Conservation (phyloP, 2,113 vertebrate genomes). For the Petromus typicus region DNA sequence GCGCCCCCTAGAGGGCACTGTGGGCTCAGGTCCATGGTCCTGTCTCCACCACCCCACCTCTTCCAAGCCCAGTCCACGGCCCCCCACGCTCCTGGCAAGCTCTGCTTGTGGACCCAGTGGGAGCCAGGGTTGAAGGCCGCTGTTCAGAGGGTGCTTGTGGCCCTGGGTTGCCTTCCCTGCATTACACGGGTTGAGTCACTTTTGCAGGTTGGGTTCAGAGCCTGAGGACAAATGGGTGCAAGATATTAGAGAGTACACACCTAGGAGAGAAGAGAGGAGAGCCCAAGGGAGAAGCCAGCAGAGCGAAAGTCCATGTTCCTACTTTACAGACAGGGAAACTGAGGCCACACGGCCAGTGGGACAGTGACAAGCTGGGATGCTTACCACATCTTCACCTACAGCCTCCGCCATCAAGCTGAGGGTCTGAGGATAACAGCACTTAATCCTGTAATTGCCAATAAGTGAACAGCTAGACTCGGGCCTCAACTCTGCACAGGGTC, state of each 20-base stretch:
- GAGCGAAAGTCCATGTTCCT: background rate
- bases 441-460: background rate
- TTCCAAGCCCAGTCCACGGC: background rate
- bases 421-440: background rate
- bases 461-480: rapidly evolving
- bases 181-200: background rate
- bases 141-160: background rate
- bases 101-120: too few relatives aligned
- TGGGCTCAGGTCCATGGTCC: background rate
- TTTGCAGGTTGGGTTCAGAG: too few relatives aligned
- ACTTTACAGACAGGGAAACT: background rate
- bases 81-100: background rate
- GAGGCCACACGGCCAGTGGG: background rate
- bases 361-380: background rate
- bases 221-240: background rate
- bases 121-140: background rate
- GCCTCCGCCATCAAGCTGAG: background rate
- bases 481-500: background rate
- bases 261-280: background rate
- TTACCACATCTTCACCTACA: background rate
- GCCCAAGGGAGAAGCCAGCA: background rate
- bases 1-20: background rate
- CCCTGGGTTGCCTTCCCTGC: background rate
- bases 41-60: too few relatives aligned
- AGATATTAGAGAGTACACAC: background rate